Evolutionary conservation across 2,888 invertebrate species (phyloP), one percentile per base, ranked within the genome.

Genomic region (Ectemnius cavifrons): DNA sequence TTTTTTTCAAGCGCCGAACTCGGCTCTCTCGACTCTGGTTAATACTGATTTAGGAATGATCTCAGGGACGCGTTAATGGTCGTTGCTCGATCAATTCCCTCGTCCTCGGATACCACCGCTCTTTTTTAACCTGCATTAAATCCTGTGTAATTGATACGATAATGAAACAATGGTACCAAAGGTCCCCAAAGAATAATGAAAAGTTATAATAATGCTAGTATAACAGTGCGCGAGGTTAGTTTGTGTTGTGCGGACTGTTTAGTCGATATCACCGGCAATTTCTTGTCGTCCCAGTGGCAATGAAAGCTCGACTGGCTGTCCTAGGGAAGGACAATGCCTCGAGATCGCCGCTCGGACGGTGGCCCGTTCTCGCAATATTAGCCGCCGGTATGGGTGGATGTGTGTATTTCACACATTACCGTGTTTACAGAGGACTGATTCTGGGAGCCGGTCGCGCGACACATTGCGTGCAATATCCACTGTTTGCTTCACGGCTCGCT

Each of bases 331-430:
- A 77, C 70, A 64, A 79, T 73, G 79, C 67, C 64, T 81, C 79
- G 82, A 71, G 66, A 75, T 70, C 72, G 3, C 23, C 78, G 71
- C 73, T 78, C 77, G 68, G 62, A 37, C 37, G 37, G 37, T 11
- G 37, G 5, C 37, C 37, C 37, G 37, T 81, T 65, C 78, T 71
- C 78, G 84, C 86, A 85, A 87, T 88, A 87, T 88, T 85, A 86
- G 85, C 80, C 74, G 73, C 80, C 69, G 8, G 6, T 37, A 37
- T 37, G 3, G 63, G 67, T 72, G 76, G 80, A 83, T 82, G 89
- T 89, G 89, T 89, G 89, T 89, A 86, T 89, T 89, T 89, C 89
- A 86, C 90, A 89, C 90, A 90, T 90, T 90, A 90, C 84, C 77
- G 72, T 90, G 86, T 90, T 90, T 90, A 82, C 80, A 85, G 75